phyloP scores from a whole-genome alignment of 1,140 invertebrate genomes.

The Homarus americanus region DNA sequence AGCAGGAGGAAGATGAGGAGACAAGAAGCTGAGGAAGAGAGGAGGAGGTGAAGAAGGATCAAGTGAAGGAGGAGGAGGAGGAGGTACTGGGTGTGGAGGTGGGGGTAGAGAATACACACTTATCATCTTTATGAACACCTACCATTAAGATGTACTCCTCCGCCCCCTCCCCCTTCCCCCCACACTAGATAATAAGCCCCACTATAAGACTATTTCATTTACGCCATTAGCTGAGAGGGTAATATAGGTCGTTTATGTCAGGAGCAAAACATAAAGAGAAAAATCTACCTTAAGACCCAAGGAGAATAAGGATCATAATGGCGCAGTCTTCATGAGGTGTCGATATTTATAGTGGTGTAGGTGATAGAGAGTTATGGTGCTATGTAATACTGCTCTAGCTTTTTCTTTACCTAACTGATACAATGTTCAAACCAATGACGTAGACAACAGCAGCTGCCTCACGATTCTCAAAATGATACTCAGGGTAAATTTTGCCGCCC shows the following conservation, averaged over 20 bases:
- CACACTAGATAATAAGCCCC: not conserved
- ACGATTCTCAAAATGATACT: no score
- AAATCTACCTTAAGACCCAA: not conserved
- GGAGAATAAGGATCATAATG: not conserved
- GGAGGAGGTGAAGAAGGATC: no score
- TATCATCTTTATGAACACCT: not conserved
- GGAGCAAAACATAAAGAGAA: not conserved
- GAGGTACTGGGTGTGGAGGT: no score
- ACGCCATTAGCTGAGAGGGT: not conserved
- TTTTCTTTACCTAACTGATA: not conserved
- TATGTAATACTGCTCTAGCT: not conserved
- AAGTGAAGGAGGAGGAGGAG: no score
- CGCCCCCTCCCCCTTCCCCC: no score
- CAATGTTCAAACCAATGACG: no score
- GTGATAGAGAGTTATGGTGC: not conserved
- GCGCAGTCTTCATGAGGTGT: not conserved
- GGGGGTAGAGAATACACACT: no score
- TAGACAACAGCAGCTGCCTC: no score
- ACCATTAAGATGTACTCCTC: no score
- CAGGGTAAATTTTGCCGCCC: no score
- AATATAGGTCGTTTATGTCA: not conserved
- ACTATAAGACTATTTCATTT: constrained; percentile 6
- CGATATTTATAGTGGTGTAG: not conserved
- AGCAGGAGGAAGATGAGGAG: no score
- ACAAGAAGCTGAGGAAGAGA: no score